These are phyloP conservation scores for Meiosimyza platycephala DNA, from an alignment of 2,888 invertebrate genomes.

Conservation along the genomic window DNA sequence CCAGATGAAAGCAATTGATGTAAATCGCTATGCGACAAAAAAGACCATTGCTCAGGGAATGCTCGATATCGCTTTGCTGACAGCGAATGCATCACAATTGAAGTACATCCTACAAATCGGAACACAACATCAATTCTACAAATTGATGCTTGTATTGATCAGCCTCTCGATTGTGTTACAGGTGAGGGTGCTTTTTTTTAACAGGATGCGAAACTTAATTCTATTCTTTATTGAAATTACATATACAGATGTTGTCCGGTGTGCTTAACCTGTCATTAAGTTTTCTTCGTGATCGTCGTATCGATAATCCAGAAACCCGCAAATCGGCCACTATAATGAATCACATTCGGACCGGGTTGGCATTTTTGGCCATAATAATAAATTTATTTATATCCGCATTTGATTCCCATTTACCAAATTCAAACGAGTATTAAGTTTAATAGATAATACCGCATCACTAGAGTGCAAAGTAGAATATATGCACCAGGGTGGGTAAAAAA, in stretches of 20 bases:
- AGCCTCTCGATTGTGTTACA: slow-evolving; percentile 86
- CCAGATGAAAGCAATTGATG: slow-evolving; percentile 80
- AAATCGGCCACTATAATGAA: slow-evolving; percentile 78
- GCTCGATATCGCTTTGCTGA: slow-evolving; percentile 87
- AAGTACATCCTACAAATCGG: slow-evolving; percentile 89
- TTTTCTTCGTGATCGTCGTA: slow-evolving; percentile 79
- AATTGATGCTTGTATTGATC: slow-evolving; percentile 82
- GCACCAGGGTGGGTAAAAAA: too few relatives aligned
- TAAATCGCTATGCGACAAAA: slow-evolving; percentile 91
- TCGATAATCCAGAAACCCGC: slow-evolving; percentile 78
- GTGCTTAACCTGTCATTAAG: slow-evolving; percentile 79
- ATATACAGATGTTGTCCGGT: slow-evolving; percentile 77
- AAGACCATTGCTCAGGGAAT: slow-evolving; percentile 93
- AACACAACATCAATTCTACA: slow-evolving; percentile 87
- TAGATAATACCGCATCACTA: too few relatives aligned
- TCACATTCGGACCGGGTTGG: slow-evolving; percentile 48
- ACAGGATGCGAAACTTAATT: background rate
- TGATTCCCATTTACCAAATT: slow-evolving; percentile 71
- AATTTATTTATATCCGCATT: slow-evolving; percentile 84
- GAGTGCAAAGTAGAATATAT: background rate
- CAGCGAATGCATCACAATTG: slow-evolving; percentile 88
- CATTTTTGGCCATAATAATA: slow-evolving; percentile 79
- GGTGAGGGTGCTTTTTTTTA: slow-evolving; percentile 69
- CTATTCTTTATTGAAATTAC: background rate
- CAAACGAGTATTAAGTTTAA: too few relatives aligned